Percentiles rank a stretch among this genome's conserved stretches.
These are phyloP conservation scores for Eupithecia tripunctaria DNA, from an alignment of 2,888 invertebrate species.

Conservation along the genomic window DNA sequence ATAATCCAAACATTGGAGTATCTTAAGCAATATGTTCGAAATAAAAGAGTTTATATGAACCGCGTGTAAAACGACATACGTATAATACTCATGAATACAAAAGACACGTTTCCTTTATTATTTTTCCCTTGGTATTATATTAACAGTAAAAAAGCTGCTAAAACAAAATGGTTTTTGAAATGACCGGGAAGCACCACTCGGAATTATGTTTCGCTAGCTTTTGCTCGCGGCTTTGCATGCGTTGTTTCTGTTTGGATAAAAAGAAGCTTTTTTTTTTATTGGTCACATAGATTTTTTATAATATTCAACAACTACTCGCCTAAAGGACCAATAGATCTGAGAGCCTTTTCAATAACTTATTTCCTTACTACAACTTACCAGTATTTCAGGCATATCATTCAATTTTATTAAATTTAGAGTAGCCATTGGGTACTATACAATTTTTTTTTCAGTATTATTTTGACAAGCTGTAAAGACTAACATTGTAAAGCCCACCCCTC, in stretches of 20 bases:
- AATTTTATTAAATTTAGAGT: neutral
- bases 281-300: neutral
- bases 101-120: conserved; percentile 37
- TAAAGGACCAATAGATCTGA: neutral
- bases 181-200: conserved; percentile 31
- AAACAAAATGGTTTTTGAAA: conserved; percentile 34
- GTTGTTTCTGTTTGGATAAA: neutral
- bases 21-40: conserved; percentile 5
- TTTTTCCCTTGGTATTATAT: conserved; percentile 30
- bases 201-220: conserved; percentile 16
- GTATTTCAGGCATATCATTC: neutral
- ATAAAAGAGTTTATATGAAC: conserved; percentile 30
- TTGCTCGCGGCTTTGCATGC: neutral
- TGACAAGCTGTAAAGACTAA: too few species aligned
- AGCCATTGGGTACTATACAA: too few species aligned
- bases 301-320: neutral
- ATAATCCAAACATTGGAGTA: neutral
- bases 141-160: conserved; percentile 33
- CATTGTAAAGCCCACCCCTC: too few species aligned
- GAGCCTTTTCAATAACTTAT: neutral
- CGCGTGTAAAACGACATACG: conserved; percentile 26
- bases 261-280: neutral
- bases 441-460: too few species aligned
- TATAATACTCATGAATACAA: conserved; percentile 28
- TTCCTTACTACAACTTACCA: neutral